phyloP scores from a whole-genome alignment of 2,888 invertebrate genomes.

The Physocephala rufipes region DNA sequence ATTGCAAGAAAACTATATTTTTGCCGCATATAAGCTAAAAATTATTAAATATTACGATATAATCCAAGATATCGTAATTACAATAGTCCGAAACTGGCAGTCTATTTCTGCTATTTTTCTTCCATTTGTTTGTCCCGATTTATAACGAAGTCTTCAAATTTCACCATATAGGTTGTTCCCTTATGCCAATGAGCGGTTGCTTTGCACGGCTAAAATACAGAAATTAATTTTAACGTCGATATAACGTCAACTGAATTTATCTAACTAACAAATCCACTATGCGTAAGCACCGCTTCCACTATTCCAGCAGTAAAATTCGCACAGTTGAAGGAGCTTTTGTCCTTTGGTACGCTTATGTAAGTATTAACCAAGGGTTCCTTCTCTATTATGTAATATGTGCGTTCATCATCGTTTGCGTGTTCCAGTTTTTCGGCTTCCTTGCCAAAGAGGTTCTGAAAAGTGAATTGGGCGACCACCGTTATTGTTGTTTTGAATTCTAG shows the following conservation, averaged over 20 bases:
- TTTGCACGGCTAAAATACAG: constrained; percentile 86
- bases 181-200: constrained; percentile 99
- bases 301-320: constrained; percentile 99
- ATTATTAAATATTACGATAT: no score
- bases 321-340: constrained; percentile 96
- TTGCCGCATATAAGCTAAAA: no score
- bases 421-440: constrained; percentile 98
- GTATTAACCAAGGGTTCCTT: constrained; percentile 97
- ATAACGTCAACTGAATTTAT: neutral
- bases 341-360: constrained; percentile 97
- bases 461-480: neutral
- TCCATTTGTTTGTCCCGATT: constrained; percentile 90
- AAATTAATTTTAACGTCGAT: neutral
- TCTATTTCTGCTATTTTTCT: constrained; percentile 72
- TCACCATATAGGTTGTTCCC: constrained; percentile 98
- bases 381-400: constrained; percentile 98
- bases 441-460: constrained; percentile 84
- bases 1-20: no score
- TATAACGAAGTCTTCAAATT: constrained; percentile 94
- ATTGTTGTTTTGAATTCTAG: neutral
- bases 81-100: no score
- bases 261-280: constrained; percentile 92
- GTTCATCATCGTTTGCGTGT: constrained; percentile 97
- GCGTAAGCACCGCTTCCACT: constrained; percentile 92
- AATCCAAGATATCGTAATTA: no score